Conservation (phyloP, 2,797 vertebrate genomes). For the Anolis apletophallus region DNA sequence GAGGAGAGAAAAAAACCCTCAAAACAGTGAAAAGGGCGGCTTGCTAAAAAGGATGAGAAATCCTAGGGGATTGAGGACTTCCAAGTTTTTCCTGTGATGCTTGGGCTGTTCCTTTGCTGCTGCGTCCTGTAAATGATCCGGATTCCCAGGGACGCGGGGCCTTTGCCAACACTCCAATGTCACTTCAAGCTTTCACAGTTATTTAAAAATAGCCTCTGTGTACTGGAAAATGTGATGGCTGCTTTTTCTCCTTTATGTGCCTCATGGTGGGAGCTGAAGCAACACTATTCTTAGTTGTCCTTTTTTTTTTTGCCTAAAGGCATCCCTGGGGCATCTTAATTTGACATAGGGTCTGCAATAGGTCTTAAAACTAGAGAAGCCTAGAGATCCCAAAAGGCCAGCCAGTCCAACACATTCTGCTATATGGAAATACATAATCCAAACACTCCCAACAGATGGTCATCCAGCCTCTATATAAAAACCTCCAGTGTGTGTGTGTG, state of each 20-base stretch:
- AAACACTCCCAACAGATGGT: no score
- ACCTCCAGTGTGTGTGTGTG: no score
- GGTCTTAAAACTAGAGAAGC: no score
- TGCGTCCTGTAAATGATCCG: neutral
- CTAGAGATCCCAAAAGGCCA: no score
- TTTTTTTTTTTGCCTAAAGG: slow-evolving; percentile 1
- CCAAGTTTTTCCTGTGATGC: neutral
- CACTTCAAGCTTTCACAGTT: slow-evolving; percentile 19
- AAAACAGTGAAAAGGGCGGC: neutral
- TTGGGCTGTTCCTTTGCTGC: neutral
- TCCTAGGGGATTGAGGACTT: neutral
- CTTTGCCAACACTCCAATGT: slow-evolving; percentile 31
- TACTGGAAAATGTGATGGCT: slow-evolving; percentile 54
- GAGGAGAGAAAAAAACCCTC: neutral
- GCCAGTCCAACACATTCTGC: no score
- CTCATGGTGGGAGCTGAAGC: neutral
- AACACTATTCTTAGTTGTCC: neutral
- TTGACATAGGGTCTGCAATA: neutral
- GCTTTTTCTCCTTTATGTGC: neutral
- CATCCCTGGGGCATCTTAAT: neutral
- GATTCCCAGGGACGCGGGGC: slow-evolving; percentile 9
- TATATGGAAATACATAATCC: no score
- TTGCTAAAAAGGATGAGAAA: neutral
- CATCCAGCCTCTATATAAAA: no score
- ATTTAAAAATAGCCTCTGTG: slow-evolving; percentile 56